A percentile compares a stretch with the other conserved stretches of the same genome.
phyloP scores from a whole-genome alignment of 1,140 invertebrate species.

The Muscidifurax raptorellus region DNA sequence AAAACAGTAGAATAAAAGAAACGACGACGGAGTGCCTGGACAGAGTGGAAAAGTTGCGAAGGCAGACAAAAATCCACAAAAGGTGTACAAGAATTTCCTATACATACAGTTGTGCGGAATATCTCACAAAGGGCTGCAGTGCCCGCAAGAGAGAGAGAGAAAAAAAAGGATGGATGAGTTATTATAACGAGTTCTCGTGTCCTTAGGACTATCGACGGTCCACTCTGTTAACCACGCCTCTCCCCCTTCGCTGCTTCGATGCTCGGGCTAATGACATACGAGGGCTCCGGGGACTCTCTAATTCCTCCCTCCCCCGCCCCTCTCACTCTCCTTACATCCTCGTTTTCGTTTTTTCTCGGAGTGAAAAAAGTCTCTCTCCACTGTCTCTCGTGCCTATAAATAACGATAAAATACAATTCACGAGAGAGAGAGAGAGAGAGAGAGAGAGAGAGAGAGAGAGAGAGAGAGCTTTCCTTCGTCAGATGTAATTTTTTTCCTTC shows the following conservation, averaged over 20 bases:
- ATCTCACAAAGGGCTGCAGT: background rate
- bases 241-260: background rate
- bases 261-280: constrained; percentile 19
- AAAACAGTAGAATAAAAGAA: background rate
- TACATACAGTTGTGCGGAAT: too few species aligned
- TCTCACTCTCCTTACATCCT: background rate
- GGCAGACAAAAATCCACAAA: constrained; percentile 56
- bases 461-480: background rate
- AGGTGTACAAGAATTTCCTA: background rate
- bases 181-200: background rate
- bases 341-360: background rate
- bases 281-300: constrained; percentile 29
- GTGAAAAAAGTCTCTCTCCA: constrained; percentile 9
- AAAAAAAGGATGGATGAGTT: background rate
- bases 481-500: background rate
- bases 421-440: constrained; percentile 7
- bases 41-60: constrained; percentile 61
- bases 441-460: too few species aligned
- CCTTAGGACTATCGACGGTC: background rate
- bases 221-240: background rate
- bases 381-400: constrained; percentile 13
- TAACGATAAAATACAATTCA: constrained; percentile 40
- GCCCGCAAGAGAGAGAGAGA: background rate
- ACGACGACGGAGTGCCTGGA: background rate
- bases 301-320: background rate